phyloP scores from a whole-genome alignment of 2,113 vertebrate species.

The Saguinus imperator region DNA sequence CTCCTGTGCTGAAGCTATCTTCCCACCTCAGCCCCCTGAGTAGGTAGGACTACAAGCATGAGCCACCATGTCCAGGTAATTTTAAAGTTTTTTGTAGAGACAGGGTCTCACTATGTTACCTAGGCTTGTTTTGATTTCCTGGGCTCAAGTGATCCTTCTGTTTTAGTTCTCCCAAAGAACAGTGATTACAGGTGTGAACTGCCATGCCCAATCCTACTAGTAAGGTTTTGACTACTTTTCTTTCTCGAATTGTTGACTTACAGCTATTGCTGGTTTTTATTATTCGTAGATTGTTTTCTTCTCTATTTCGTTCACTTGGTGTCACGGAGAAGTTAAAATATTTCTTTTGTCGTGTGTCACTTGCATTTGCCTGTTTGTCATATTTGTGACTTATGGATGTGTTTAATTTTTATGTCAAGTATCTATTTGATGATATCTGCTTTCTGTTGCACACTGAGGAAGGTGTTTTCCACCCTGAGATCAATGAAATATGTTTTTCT shows the following conservation, averaged over 20 bases:
- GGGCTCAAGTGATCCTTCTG: no score
- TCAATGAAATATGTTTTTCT: not conserved
- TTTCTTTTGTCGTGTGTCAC: not conserved
- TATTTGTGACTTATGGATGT: not conserved
- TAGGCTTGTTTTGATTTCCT: no score
- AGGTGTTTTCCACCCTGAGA: not conserved
- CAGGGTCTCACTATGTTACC: no score
- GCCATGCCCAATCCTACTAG: no score
- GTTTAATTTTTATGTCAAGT: not conserved
- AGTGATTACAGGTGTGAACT: no score
- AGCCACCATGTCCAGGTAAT: no score
- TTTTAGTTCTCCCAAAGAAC: no score
- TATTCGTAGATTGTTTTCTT: not conserved
- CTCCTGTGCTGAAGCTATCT: no score
- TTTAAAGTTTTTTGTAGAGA: no score
- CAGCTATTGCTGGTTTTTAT: not conserved
- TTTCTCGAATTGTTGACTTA: not conserved
- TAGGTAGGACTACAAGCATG: no score
- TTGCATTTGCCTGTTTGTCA: not conserved
- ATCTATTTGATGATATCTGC: not conserved
- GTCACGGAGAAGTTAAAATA: not conserved
- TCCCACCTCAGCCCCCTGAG: no score
- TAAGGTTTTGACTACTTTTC: not conserved
- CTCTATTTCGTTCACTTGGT: not conserved
- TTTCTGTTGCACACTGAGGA: not conserved